Conservation (phyloP, 2,797 vertebrate species). For the Catharus ustulatus region DNA sequence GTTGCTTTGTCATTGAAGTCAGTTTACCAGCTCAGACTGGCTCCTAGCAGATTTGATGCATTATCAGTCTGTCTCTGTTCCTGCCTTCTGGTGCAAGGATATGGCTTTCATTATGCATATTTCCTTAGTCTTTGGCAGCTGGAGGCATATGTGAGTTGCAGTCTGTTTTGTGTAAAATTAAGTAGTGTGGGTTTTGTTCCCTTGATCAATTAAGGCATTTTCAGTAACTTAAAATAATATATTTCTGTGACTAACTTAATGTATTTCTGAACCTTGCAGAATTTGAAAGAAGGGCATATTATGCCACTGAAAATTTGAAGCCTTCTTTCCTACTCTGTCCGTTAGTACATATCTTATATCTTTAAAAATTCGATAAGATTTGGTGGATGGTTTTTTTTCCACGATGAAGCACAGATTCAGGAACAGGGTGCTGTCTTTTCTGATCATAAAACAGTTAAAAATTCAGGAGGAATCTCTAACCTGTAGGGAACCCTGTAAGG, state of each 20-base stretch:
- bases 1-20: background rate
- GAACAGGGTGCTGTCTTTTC: background rate
- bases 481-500: background rate
- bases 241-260: background rate
- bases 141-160: background rate
- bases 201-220: conserved; percentile 7
- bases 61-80: conserved; percentile 44
- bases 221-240: background rate
- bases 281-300: background rate
- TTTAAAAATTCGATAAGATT: background rate
- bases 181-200: background rate
- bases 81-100: conserved; percentile 20
- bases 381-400: background rate
- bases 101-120: conserved; percentile 28
- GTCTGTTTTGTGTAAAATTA: conserved; percentile 46
- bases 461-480: background rate
- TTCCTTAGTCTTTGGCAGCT: conserved; percentile 40
- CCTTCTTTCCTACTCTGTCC: background rate
- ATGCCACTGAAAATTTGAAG: background rate
- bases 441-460: background rate
- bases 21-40: background rate
- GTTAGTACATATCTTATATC: background rate
- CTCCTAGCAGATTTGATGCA: background rate
- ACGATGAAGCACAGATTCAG: background rate
- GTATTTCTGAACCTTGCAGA: background rate